These are phyloP conservation scores for Podargus strigoides DNA, from an alignment of 2,797 vertebrate genomes.

Conservation along the genomic window DNA sequence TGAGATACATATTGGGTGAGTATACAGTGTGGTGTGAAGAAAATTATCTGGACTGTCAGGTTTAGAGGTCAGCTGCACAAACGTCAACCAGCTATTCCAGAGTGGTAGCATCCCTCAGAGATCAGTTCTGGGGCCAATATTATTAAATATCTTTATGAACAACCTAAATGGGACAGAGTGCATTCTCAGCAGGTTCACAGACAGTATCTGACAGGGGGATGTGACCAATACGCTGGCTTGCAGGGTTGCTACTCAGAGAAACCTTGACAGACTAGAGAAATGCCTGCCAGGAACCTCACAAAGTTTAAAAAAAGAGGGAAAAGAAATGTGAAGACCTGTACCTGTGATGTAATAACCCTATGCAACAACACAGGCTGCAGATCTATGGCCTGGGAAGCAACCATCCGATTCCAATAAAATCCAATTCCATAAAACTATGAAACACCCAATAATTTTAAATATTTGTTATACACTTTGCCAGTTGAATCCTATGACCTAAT, in stretches of 20 bases:
- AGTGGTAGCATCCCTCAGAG: not conserved
- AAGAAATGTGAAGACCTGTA: not conserved
- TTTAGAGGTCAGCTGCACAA: not conserved
- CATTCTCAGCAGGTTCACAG: not conserved
- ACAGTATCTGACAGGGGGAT: not conserved
- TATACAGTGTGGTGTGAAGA: not conserved
- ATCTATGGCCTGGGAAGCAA: not conserved
- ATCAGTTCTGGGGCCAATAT: not conserved
- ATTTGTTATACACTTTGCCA: not conserved
- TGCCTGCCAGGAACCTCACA: not conserved
- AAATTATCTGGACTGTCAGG: not conserved
- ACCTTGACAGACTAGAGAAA: not conserved
- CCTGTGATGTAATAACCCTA: not conserved
- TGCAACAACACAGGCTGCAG: not conserved
- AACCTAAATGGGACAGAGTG: not conserved
- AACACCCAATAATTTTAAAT: conserved; percentile 74
- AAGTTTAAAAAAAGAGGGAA: not conserved
- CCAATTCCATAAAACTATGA: conserved; percentile 76
- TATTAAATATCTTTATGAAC: not conserved
- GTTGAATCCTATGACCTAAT: not conserved
- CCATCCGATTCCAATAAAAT: too few relatives aligned
- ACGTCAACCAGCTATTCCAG: not conserved
- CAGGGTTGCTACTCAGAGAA: not conserved
- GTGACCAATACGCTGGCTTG: rapidly evolving
- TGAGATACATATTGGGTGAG: not conserved